Evolutionary conservation across 2,113 vertebrate genomes (phyloP), one percentile per base, ranked within the genome.

Genomic region (Podarcis cretensis): DNA sequence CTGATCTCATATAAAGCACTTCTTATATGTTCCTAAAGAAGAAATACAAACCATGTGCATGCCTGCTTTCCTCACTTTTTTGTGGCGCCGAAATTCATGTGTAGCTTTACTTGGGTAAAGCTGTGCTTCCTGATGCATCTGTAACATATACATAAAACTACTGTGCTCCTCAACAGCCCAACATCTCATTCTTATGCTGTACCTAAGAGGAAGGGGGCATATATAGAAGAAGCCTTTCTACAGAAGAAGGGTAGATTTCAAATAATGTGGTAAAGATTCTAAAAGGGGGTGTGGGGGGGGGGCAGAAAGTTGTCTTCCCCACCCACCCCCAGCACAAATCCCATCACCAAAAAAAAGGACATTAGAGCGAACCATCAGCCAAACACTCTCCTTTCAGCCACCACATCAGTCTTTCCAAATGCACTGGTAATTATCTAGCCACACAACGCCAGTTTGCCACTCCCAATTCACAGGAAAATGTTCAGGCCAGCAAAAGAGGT

Each of bases 331-430:
- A 54, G 9, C 48, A 16, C 30, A n/a, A 74, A 35, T 54, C 23
- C 77, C 81, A 13, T 59, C 8, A 20, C 9, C 63, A 3, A 40
- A 65, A 81, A 81, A 13, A 79, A 27, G 7, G 66, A 69, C 92
- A 95, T 89, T 91, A 88, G 88, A 93, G 89, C 93, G 96, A 92
- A 79, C 93, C 91, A 89, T 84, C 92, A 93, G 90, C 83, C 89
- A 1, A 92, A 93, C 37, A 57, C 92, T 94, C 93, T 93, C 71
- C 84, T 89, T 79, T 84, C 73, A 93, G 86, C 77, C 21, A 81
- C 81, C 90, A 94, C 91, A 93, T 93, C 85, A 90, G 66, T 80
- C 92, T 91, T 83, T 91, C 82, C 92, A 87, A 30, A 35, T 88
- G 83, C 93, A 94, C 84, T 89, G 93, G 85, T 87, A 93, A 88